Percentiles rank a stretch among this genome's conserved stretches.
Conservation (phyloP, 2,113 vertebrate genomes). For the Eublepharis macularius region DNA sequence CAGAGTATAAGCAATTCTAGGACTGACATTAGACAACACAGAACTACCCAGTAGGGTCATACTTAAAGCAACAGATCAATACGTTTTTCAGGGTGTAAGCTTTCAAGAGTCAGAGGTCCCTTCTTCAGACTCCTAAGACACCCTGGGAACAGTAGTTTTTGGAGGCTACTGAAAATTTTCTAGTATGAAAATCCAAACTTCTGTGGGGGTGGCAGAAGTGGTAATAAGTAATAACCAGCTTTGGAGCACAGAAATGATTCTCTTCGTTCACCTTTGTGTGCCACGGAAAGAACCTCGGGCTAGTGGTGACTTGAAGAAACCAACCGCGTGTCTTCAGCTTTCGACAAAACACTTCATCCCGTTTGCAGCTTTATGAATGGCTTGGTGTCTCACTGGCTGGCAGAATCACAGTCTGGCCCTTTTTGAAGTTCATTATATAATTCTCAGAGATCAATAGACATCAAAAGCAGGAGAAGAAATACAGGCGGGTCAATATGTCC, state of each 20-base stretch:
- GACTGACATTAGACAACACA: no score
- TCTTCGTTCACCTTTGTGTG: background rate
- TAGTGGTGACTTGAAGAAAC: background rate
- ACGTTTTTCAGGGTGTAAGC: no score
- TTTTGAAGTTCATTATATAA: conserved; percentile 58
- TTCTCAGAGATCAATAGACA: conserved; percentile 62
- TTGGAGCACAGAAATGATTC: background rate
- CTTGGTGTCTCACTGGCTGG: conserved; percentile 30
- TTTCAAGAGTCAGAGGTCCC: no score
- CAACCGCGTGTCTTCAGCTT: background rate
- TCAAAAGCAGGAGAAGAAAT: conserved; percentile 55
- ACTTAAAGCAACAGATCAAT: no score
- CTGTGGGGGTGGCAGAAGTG: background rate
- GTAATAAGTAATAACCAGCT: background rate
- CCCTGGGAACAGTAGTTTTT: no score
- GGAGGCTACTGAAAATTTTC: background rate
- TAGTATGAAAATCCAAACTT: background rate
- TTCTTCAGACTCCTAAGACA: no score
- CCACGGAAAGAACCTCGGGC: background rate
- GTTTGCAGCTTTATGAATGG: conserved; percentile 2
- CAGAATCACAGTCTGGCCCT: conserved; percentile 44
- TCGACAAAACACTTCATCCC: background rate
- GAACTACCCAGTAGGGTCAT: no score
- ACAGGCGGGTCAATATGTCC: conserved; percentile 41
- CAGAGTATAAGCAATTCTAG: no score